A percentile compares a stretch with the other conserved stretches of the same genome.
Evolutionary conservation across 2,888 invertebrate genomes (phyloP).

Genomic region (Abrostola triplasia): DNA sequence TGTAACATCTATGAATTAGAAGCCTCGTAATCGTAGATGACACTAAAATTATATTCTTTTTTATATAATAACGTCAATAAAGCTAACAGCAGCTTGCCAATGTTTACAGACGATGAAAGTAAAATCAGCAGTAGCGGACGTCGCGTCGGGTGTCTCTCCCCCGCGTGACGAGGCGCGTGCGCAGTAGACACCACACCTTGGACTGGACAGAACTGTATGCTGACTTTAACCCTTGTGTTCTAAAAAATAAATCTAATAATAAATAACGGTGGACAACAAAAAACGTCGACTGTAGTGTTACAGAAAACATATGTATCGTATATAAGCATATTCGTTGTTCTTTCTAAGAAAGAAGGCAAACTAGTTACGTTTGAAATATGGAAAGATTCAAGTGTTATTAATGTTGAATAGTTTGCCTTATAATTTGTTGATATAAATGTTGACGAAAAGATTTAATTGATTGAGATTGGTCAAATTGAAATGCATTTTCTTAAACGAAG

Average conservation of each 20-base stretch:
- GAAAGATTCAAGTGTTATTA: not conserved
- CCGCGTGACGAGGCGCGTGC: slow-evolving; percentile 87
- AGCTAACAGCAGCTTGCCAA: not conserved
- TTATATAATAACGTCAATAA: too few species aligned
- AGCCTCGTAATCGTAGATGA: too few species aligned
- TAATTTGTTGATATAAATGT: slow-evolving; percentile 13
- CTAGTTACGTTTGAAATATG: not conserved
- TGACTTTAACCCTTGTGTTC: not conserved
- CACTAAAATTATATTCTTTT: too few species aligned
- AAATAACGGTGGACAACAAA: not conserved
- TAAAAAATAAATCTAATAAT: not conserved
- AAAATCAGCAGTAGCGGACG: slow-evolving; percentile 88
- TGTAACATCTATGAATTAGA: too few species aligned
- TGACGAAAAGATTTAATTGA: slow-evolving; percentile 10
- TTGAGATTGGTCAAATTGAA: not conserved
- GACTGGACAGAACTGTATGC: slow-evolving; percentile 9
- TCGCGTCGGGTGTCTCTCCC: slow-evolving; percentile 91
- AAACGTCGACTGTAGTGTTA: too few species aligned
- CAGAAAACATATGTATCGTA: not conserved
- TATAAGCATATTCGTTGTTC: not conserved
- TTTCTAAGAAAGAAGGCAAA: not conserved
- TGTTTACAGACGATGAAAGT: slow-evolving; percentile 87
- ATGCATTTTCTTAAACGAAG: slow-evolving; percentile 25
- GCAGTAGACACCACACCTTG: slow-evolving; percentile 64
- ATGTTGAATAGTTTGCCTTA: slow-evolving; percentile 5